Evolutionary conservation across 1,140 invertebrate species (phyloP), one percentile per base, ranked within the genome.

Genomic region (Nilaparvata lugens): DNA sequence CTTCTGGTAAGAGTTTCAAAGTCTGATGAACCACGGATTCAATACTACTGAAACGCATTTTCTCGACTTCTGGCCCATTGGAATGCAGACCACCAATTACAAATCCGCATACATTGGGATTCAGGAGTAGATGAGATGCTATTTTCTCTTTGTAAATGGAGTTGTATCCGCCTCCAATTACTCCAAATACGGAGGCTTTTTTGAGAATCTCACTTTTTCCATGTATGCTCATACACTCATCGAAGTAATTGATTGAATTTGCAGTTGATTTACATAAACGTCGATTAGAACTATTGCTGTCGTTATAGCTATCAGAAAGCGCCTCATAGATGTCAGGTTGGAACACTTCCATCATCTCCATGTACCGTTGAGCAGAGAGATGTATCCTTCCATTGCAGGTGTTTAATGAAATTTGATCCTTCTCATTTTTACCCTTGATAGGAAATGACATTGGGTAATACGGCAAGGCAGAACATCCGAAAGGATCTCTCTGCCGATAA

Each of bases 301-400:
- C 80, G 23, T 85, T 92, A 65, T 90, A 87, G n/a, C 86, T 82
- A 79, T 93, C 89, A 70, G 82, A 84, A 58, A 93, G 74, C 19
- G 84, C 81, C 68, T 88, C 81, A 74, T 86, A 90, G 65, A 88
- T 81, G 73, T 90, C 85, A 52, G 89, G 89, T 73, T 83, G 81
- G 69, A 86, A 84, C 61, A 77, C 71, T 74, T 91, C 83, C 40
- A 91, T 80, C 40, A 87, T 69, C 66, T 88, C 77, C 81, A 91
- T 86, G 72, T 88, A 90, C 31, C 31, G 7, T 11, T 35, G 31
- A 35, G 13, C 31, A 11, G 4, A 11, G 13, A 35, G 2, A 11
- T 35, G 13, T 35, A 35, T 35, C 31, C 31, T 35, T 35, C 31
- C 31, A 35, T 35, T 35, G 31, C 31, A 35, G 13, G 31, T 35